These are phyloP conservation scores for Tanypteryx hageni DNA, from an alignment of 2,888 invertebrate genomes.

Conservation along the genomic window DNA sequence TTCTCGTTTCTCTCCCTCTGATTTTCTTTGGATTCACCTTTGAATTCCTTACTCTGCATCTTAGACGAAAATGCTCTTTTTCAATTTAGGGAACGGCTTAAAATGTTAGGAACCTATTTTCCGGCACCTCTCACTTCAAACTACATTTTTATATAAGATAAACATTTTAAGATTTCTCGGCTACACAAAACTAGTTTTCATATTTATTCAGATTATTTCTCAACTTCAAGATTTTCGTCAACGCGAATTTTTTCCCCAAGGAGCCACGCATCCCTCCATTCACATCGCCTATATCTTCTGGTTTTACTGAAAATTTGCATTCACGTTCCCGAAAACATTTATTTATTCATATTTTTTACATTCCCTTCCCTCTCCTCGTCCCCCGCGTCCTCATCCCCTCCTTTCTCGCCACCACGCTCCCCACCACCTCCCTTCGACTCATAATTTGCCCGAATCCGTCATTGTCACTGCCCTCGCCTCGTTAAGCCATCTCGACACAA, in stretches of 20 bases:
- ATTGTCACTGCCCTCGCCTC: not conserved
- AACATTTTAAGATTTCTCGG: not conserved
- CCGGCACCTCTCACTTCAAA: not conserved
- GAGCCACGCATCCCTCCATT: too few relatives aligned
- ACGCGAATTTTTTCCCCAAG: too few relatives aligned
- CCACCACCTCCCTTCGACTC: not conserved
- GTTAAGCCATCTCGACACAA: not conserved
- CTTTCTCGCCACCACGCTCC: too few relatives aligned
- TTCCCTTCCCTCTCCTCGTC: too few relatives aligned
- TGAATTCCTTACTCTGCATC: not conserved
- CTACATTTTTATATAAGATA: not conserved
- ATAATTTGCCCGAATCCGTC: not conserved
- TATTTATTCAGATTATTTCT: too few relatives aligned
- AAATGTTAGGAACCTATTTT: not conserved
- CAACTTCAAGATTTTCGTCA: too few relatives aligned
- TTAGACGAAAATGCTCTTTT: not conserved
- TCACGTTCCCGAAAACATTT: too few relatives aligned
- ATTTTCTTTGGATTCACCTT: not conserved
- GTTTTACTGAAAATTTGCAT: too few relatives aligned
- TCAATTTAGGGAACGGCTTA: constrained; percentile 14
- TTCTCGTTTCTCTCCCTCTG: not conserved
- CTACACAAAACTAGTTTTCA: not conserved
- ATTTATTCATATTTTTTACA: too few relatives aligned
- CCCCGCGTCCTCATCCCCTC: too few relatives aligned
- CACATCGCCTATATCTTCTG: too few relatives aligned